phyloP scores from a whole-genome alignment of 2,888 invertebrate genomes.

The Lepidocyrtinus sp. region DNA sequence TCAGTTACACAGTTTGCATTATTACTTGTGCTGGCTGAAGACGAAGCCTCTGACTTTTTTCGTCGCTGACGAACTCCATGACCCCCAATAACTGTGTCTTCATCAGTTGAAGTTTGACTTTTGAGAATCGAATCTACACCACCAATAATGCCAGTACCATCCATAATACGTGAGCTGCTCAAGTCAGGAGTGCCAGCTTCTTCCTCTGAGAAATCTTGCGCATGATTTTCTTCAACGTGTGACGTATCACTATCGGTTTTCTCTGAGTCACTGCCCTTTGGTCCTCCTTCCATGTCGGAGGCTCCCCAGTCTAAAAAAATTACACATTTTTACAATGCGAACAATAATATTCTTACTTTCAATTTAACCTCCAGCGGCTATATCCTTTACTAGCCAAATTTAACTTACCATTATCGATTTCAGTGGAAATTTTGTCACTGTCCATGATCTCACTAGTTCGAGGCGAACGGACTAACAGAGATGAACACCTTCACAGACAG shows the following conservation, averaged over 20 bases:
- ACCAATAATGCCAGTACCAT: too few relatives aligned
- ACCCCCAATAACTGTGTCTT: conserved; percentile 27
- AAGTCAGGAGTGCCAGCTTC: conserved; percentile 52
- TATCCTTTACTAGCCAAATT: background rate
- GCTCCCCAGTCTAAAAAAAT: conserved; percentile 61
- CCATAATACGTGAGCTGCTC: background rate
- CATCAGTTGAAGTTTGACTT: conserved; percentile 30
- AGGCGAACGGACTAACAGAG: conserved; percentile 80
- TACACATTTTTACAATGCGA: too few relatives aligned
- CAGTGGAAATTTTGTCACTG: conserved; percentile 61
- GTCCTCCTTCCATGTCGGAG: conserved; percentile 63
- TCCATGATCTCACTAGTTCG: conserved; percentile 67
- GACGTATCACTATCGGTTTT: conserved; percentile 68
- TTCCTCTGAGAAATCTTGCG: conserved; percentile 61
- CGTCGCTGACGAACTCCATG: conserved; percentile 49
- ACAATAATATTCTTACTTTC: background rate
- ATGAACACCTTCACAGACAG: conserved; percentile 79
- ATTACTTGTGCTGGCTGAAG: background rate
- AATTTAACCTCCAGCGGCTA: background rate
- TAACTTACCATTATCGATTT: conserved; percentile 62
- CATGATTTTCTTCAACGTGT: conserved; percentile 65
- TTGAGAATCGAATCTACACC: conserved; percentile 12
- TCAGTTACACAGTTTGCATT: conserved; percentile 14
- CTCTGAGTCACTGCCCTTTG: conserved; percentile 65
- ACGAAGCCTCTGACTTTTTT: conserved; percentile 39